Percentiles rank a stretch among this genome's conserved stretches.
These are phyloP conservation scores for Hydrozoanthus tunicans DNA, from an alignment of 64 coral and sea anemone genomes.

Conservation along the genomic window DNA sequence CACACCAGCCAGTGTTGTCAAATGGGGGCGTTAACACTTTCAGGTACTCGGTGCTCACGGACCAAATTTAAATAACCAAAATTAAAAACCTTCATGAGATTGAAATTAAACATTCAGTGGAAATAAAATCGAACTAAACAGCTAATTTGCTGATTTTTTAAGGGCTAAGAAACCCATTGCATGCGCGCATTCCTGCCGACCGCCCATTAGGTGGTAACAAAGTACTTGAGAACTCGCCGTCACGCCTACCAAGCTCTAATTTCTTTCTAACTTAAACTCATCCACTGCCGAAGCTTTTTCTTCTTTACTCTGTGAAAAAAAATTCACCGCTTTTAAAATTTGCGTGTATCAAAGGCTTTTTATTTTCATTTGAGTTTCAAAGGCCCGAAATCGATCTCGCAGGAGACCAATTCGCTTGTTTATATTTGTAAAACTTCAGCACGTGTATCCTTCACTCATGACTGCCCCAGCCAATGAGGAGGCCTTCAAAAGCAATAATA, in stretches of 20 bases:
- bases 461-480: constrained; percentile 16
- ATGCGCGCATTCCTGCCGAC: not conserved
- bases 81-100: not conserved
- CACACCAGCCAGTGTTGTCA: not conserved
- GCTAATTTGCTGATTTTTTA: not conserved
- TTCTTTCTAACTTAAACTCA: constrained; percentile 14
- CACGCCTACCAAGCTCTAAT: not conserved
- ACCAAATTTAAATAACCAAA: not conserved
- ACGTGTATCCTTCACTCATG: constrained; percentile 48
- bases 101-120: not conserved
- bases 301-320: not conserved
- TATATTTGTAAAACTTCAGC: constrained; percentile 48
- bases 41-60: not conserved
- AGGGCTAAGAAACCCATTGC: constrained; percentile 8
- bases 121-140: not conserved
- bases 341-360: not conserved
- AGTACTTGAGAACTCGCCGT: not conserved
- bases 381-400: not conserved
- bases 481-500: not conserved
- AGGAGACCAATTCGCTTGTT: constrained; percentile 36
- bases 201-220: constrained; percentile 18
- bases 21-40: not conserved
- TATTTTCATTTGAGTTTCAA: not conserved
- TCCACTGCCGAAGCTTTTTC: not conserved
- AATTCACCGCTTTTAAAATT: not conserved